Percentiles rank a stretch among this genome's conserved stretches.
These are phyloP conservation scores for Cotesia chilonis DNA, from an alignment of 1,140 invertebrate species.

Conservation along the genomic window DNA sequence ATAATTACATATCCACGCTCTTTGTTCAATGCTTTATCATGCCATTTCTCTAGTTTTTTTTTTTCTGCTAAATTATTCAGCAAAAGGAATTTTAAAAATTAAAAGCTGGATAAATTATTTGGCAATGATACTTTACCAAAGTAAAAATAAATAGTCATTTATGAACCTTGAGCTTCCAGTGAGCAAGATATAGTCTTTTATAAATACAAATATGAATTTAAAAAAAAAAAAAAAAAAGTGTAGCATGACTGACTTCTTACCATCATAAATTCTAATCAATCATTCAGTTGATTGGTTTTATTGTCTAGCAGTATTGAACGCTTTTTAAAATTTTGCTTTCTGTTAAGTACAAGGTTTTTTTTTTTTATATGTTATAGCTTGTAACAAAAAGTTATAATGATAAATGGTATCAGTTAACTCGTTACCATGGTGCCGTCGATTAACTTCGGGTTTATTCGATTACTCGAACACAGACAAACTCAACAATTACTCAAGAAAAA, in stretches of 20 bases:
- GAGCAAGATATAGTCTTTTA: background rate
- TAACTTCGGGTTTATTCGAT: slow-evolving; percentile 7
- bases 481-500: background rate
- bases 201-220: background rate
- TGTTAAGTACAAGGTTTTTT: too few species aligned
- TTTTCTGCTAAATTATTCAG: too few species aligned
- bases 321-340: too few species aligned
- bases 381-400: background rate
- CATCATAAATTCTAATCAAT: too few species aligned
- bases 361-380: background rate
- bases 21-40: too few species aligned
- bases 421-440: slow-evolving; percentile 1
- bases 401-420: background rate
- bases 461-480: background rate
- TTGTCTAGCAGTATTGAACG: too few species aligned
- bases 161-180: slow-evolving; percentile 21
- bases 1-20: too few species aligned
- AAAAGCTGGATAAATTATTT: slow-evolving; percentile 9
- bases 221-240: too few species aligned
- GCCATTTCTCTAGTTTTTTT: too few species aligned
- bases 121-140: slow-evolving; percentile 11
- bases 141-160: slow-evolving; percentile 16
- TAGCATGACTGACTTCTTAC: too few species aligned
- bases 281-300: too few species aligned
- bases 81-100: background rate